Evolutionary conservation across 1,140 invertebrate genomes (phyloP).

Genomic region (Zaprionus taronus): DNA sequence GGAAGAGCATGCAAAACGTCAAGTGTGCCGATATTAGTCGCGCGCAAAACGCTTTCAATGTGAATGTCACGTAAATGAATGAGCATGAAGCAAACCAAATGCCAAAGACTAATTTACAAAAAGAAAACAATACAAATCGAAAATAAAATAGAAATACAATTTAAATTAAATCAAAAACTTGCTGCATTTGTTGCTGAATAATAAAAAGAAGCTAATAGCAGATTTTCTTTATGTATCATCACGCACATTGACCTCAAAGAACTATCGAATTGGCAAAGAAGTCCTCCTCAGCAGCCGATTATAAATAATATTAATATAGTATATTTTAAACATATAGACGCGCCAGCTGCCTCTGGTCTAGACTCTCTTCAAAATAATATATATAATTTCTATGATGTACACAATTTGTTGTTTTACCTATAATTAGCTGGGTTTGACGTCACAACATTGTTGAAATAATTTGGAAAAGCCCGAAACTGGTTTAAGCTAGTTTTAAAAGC

Average conservation of each 20-base stretch:
- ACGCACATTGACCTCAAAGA: constrained; percentile 35
- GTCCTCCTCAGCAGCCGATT: constrained; percentile 19
- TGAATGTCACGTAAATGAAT: constrained; percentile 75
- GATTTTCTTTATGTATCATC: not conserved
- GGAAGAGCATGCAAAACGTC: constrained; percentile 54
- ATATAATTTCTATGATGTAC: not conserved
- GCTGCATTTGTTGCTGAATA: not conserved
- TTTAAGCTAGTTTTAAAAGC: constrained; percentile 32
- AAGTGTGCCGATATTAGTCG: constrained; percentile 41
- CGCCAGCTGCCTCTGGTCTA: constrained; percentile 35
- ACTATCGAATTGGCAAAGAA: constrained; percentile 26
- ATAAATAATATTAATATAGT: constrained; percentile 38
- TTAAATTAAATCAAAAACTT: not conserved
- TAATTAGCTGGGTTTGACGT: constrained; percentile 32
- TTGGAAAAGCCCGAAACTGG: constrained; percentile 42
- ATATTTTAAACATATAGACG: constrained; percentile 10
- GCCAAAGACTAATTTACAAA: constrained; percentile 30
- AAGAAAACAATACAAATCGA: constrained; percentile 23
- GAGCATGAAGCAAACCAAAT: constrained; percentile 45
- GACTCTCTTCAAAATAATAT: not conserved
- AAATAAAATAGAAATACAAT: constrained; percentile 1
- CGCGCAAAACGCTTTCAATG: constrained; percentile 47
- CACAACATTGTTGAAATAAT: constrained; percentile 34
- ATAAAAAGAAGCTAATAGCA: not conserved
- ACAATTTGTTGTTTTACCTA: constrained; percentile 12